Base-by-base conservation (phyloP, 2,888 invertebrate species). In the Heliconius ismenius region DNA sequence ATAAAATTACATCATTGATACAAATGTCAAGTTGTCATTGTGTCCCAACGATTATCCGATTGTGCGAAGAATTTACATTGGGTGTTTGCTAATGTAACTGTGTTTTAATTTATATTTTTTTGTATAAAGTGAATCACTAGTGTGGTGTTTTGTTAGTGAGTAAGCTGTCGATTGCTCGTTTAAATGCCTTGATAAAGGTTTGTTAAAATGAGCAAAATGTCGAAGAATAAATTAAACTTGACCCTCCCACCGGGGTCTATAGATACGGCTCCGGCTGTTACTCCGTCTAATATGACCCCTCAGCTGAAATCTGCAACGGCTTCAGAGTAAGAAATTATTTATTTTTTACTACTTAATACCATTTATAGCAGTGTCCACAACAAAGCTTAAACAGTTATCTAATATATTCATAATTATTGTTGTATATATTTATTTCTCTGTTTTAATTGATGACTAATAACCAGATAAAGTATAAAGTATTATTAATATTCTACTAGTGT, bases 201-300 rank as follows among this genome's bases (percentile, higher is more conserved):
- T 79, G 76, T 76, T 83, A 83, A 92, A 83, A 94, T 94, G 94
- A 95, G 92, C 89, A 95, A 95, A 92, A 98, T 98, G 97, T 98
- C 98, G 85, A 98, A 98, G 92, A 98, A 98, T 91, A 98, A 98
- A 94, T 94, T 98, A 86, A 98, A 98, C 90, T 93, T 98, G 91
- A 98, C 98, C 88, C 95, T 98, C 88, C 98, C 98, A 86, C 97
- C 98, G 86, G 97, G 98, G 89, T 97, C 97, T 82, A 97, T 98
- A 83, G 98, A 98, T 91, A 95, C 96, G 75, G 96, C 95, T 78
- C 95, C 96, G 79, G 93, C 95, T 43, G 91, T 95, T 73, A 95
- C 95, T 79, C 95, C 95, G 77, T 95, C 95, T 32, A 93, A 94
- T 82, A 95, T 94, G 91, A 95, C 94, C 32, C 94, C 95, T 58